phyloP scores from a whole-genome alignment of 2,888 invertebrate genomes.

The Cosmorhoe ocellata region DNA sequence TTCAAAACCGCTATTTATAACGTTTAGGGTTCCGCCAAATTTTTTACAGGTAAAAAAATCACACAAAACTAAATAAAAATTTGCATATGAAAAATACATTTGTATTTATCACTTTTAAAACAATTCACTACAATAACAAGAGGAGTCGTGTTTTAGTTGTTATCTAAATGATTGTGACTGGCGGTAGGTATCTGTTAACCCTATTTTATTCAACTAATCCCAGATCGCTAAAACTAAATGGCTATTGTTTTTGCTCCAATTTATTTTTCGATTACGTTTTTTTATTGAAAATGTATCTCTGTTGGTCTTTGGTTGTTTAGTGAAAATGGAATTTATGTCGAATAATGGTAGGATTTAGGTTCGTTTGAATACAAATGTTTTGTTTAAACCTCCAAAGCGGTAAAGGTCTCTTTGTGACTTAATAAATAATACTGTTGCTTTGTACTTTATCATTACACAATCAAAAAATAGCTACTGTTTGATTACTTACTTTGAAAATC shows the following conservation, averaged over 20 bases:
- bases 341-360: background rate
- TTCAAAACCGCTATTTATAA: too few species aligned
- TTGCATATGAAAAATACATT: too few species aligned
- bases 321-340: slow-evolving; percentile 8
- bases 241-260: slow-evolving; percentile 29
- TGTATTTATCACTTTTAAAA: slow-evolving; percentile 1
- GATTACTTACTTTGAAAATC: too few species aligned
- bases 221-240: slow-evolving; percentile 23
- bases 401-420: too few species aligned
- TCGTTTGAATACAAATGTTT: background rate
- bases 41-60: too few species aligned
- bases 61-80: too few species aligned
- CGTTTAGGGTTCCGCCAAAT: too few species aligned
- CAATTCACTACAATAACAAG: background rate
- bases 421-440: too few species aligned
- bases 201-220: slow-evolving; percentile 35
- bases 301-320: slow-evolving; percentile 13
- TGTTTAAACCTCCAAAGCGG: background rate
- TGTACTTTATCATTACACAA: too few species aligned
- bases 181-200: slow-evolving; percentile 11
- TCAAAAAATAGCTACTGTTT: too few species aligned
- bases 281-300: slow-evolving; percentile 22
- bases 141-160: slow-evolving; percentile 12
- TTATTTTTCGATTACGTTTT: slow-evolving; percentile 30
- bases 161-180: slow-evolving; percentile 31